A percentile compares a stretch with the other conserved stretches of the same genome.
Conservation (phyloP, 2,113 vertebrate species). For the Rhinogobius similis region DNA sequence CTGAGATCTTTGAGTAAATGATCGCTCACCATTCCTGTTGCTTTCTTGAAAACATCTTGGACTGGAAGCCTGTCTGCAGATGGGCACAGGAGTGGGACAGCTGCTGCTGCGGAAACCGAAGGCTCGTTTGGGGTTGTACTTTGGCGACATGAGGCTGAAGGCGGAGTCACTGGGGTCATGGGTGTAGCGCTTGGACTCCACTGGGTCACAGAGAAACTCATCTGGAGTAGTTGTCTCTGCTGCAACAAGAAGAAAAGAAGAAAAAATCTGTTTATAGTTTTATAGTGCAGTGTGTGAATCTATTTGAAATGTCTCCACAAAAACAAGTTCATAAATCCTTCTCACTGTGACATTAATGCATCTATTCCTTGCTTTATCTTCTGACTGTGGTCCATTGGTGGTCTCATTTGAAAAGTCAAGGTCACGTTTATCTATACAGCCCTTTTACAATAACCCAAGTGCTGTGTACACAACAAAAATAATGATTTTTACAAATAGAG, state of each 20-base stretch:
- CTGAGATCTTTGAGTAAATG: too few species aligned
- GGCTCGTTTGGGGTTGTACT: conserved; percentile 72
- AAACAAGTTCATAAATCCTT: too few species aligned
- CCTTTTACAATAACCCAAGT: too few species aligned
- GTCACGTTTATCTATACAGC: too few species aligned
- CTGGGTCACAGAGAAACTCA: conserved; percentile 80
- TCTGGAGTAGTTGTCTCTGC: conserved; percentile 82
- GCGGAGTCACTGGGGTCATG: conserved; percentile 79
- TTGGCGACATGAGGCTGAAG: conserved; percentile 75
- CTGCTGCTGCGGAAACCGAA: conserved; percentile 75
- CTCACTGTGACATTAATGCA: too few species aligned
- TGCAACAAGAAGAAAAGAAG: conserved; percentile 32
- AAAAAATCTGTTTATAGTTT: background rate
- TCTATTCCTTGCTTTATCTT: too few species aligned
- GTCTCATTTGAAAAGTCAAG: too few species aligned
- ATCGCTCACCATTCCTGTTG: conserved; percentile 86
- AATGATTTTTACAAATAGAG: too few species aligned
- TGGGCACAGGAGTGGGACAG: conserved; percentile 65
- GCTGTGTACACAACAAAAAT: too few species aligned
- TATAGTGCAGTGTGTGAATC: background rate
- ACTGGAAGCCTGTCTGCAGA: conserved; percentile 82
- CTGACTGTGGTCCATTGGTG: conserved; percentile 10
- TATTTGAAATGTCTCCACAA: too few species aligned
- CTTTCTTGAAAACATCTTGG: conserved; percentile 82
- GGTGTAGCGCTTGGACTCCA: conserved; percentile 78